phyloP scores from a whole-genome alignment of 2,113 vertebrate genomes.

The Lophotis ruficrista region DNA sequence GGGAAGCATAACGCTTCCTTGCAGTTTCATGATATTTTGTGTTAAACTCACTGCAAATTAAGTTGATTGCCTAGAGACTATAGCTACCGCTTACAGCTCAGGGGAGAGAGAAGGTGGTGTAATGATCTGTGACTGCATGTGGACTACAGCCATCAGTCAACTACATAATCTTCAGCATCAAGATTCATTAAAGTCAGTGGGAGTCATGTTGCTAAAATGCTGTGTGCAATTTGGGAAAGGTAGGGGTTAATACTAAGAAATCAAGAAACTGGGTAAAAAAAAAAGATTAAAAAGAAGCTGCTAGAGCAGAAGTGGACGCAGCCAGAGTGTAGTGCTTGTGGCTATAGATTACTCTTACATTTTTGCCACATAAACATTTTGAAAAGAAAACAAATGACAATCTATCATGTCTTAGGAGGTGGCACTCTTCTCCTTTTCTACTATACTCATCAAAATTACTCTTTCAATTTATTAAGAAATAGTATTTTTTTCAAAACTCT shows the following conservation, averaged over 20 bases:
- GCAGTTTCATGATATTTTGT: constrained; percentile 18
- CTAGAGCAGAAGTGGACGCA: background rate
- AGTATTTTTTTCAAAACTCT: background rate
- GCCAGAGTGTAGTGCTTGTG: background rate
- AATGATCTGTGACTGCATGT: constrained; percentile 64
- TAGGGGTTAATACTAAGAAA: constrained; percentile 31
- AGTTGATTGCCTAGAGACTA: constrained; percentile 58
- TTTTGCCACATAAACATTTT: constrained; percentile 15
- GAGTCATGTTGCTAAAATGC: constrained; percentile 4
- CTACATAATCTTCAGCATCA: constrained; percentile 37
- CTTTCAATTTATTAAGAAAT: constrained; percentile 41
- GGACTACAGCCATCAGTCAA: constrained; percentile 51
- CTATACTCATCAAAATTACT: constrained; percentile 20
- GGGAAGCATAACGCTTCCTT: background rate
- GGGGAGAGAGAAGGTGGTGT: constrained; percentile 38
- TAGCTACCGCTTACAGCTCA: background rate
- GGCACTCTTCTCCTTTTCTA: background rate
- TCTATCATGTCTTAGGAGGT: constrained; percentile 17
- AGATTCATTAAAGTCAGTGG: constrained; percentile 48
- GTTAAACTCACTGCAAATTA: constrained; percentile 46
- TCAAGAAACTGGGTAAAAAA: background rate
- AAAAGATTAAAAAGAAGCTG: background rate
- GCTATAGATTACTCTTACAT: constrained; percentile 34
- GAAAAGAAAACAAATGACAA: constrained; percentile 47
- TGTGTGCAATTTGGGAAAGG: background rate